Evolutionary conservation across 1,140 invertebrate species (phyloP).

Genomic region (Diuraphis noxia): DNA sequence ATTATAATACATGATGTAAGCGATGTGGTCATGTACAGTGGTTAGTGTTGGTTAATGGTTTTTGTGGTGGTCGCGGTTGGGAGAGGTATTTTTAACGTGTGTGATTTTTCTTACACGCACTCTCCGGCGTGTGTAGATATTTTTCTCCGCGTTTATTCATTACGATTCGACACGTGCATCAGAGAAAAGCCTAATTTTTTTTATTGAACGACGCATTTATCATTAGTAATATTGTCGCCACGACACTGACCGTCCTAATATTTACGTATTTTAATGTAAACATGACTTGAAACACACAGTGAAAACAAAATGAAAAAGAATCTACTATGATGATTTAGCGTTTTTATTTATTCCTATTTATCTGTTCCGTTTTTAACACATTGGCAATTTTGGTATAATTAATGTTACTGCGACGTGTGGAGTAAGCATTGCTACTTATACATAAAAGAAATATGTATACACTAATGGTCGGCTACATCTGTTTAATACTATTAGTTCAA

Average conservation of each 20-base stretch:
- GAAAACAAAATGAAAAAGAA: not conserved
- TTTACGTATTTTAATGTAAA: constrained; percentile 9
- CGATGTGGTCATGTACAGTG: not conserved
- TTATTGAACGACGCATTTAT: not conserved
- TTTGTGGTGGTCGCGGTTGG: not conserved
- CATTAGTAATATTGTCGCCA: not conserved
- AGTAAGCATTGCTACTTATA: not conserved
- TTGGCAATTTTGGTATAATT: not conserved
- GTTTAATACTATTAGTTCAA: not conserved
- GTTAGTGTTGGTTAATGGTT: not conserved
- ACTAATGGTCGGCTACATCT: not conserved
- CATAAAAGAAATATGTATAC: not conserved
- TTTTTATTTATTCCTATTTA: not conserved
- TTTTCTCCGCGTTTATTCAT: not conserved
- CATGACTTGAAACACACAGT: not conserved
- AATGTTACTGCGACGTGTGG: not conserved
- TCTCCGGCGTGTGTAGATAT: not conserved
- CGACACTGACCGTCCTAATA: not conserved
- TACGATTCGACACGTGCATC: not conserved
- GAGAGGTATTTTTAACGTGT: not conserved
- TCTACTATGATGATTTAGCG: not conserved
- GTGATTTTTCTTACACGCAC: not conserved
- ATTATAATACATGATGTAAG: not conserved
- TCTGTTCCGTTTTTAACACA: not conserved
- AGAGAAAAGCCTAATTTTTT: not conserved